Conservation (phyloP, 35 echinoderm and acorn worm species). For the Heliocidaris erythrogramma region DNA sequence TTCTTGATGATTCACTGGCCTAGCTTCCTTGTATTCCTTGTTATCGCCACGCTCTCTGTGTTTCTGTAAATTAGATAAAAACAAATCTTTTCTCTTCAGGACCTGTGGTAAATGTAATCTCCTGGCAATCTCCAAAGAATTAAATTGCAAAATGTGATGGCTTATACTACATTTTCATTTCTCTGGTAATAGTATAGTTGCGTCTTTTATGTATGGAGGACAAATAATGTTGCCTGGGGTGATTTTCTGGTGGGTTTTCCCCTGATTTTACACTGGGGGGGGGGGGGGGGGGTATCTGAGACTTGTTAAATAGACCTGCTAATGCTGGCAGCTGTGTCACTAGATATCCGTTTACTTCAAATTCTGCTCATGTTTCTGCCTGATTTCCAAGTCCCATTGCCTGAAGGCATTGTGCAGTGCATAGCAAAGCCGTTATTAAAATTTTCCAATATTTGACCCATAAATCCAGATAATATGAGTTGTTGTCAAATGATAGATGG, state of each 20-base stretch:
- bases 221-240: neutral
- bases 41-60: no score
- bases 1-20: no score
- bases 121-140: no score
- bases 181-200: no score
- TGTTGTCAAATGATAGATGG: neutral
- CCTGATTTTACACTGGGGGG: neutral
- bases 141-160: no score
- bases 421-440: neutral
- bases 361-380: neutral
- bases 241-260: neutral
- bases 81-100: no score
- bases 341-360: neutral
- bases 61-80: no score
- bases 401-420: neutral
- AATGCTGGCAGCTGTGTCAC: conserved; percentile 16
- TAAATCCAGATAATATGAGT: neutral
- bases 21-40: no score
- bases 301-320: neutral
- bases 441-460: neutral
- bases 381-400: neutral
- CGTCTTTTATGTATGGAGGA: neutral
- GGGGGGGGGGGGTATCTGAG: neutral
- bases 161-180: no score
- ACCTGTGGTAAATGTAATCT: no score